Percentiles rank a stretch among this genome's conserved stretches.
Evolutionary conservation across 1,140 invertebrate species (phyloP).

Genomic region (Tetramorium parvispinum): DNA sequence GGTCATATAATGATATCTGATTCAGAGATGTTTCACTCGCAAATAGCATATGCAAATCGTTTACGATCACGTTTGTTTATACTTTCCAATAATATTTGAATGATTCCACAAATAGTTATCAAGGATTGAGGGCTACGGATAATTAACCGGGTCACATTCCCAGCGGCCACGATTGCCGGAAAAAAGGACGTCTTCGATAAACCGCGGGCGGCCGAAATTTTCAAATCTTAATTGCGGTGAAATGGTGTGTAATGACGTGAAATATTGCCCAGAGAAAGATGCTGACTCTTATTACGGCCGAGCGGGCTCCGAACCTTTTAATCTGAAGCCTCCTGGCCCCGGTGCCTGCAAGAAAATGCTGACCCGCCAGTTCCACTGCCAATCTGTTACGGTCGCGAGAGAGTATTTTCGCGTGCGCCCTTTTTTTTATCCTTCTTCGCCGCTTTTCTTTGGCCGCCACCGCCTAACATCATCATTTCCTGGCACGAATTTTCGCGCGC

Average conservation of each 20-base stretch:
- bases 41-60: neutral
- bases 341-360: slow-evolving; percentile 77
- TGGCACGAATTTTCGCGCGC: slow-evolving; percentile 17
- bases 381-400: slow-evolving; percentile 77
- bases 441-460: neutral
- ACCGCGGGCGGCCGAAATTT: slow-evolving; percentile 63
- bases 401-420: slow-evolving; percentile 33
- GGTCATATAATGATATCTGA: neutral
- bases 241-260: slow-evolving; percentile 83
- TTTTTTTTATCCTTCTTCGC: slow-evolving; percentile 36
- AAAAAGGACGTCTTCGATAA: slow-evolving; percentile 61
- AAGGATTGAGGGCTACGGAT: neutral
- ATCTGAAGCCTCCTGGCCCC: slow-evolving; percentile 72
- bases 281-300: slow-evolving; percentile 82
- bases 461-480: neutral
- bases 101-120: neutral
- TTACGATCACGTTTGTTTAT: neutral
- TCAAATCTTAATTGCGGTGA: slow-evolving; percentile 82
- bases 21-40: neutral
- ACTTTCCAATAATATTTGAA: neutral
- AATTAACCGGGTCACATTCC: slow-evolving; percentile 12
- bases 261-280: slow-evolving; percentile 82
- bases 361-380: slow-evolving; percentile 78
- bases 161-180: neutral
- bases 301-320: slow-evolving; percentile 77